Percentiles rank a stretch among this genome's conserved stretches.
Conservation (phyloP, 2,888 invertebrate genomes). For the Drosophila mulleri region DNA sequence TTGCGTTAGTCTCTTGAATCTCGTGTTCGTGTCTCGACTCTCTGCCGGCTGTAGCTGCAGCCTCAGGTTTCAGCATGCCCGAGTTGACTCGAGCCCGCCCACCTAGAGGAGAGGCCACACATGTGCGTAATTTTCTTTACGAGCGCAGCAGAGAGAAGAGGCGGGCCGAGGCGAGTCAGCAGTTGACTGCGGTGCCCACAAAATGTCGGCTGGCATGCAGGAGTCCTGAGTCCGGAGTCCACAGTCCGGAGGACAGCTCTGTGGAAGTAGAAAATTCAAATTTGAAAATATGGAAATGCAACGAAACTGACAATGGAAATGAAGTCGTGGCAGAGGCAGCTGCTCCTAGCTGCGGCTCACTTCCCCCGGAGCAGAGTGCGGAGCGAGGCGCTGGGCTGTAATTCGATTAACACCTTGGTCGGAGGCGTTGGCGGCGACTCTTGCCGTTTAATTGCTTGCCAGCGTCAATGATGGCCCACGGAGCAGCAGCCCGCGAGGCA, state of each 20-base stretch:
- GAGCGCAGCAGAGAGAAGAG: slow-evolving; percentile 25
- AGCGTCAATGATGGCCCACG: slow-evolving; percentile 67
- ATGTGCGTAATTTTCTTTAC: slow-evolving; percentile 78
- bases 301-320: slow-evolving; percentile 40
- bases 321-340: slow-evolving; percentile 44
- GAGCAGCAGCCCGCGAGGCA: background rate
- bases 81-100: background rate
- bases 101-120: slow-evolving; percentile 47
- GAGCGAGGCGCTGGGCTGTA: slow-evolving; percentile 44
- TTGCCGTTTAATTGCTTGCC: slow-evolving; percentile 74
- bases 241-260: slow-evolving; percentile 27
- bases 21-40: background rate
- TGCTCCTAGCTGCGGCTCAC: slow-evolving; percentile 21
- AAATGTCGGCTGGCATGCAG: slow-evolving; percentile 51
- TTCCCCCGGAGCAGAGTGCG: background rate
- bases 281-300: slow-evolving; percentile 77
- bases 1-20: background rate
- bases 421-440: slow-evolving; percentile 52
- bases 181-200: slow-evolving; percentile 16
- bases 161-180: slow-evolving; percentile 25
- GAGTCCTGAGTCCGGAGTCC: slow-evolving; percentile 10
- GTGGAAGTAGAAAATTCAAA: slow-evolving; percentile 74
- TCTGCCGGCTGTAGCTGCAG: background rate
- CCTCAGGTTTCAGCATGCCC: background rate
- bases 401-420: slow-evolving; percentile 74